Base-by-base conservation (phyloP, 2,888 invertebrate genomes). In the Pandemis corylana region DNA sequence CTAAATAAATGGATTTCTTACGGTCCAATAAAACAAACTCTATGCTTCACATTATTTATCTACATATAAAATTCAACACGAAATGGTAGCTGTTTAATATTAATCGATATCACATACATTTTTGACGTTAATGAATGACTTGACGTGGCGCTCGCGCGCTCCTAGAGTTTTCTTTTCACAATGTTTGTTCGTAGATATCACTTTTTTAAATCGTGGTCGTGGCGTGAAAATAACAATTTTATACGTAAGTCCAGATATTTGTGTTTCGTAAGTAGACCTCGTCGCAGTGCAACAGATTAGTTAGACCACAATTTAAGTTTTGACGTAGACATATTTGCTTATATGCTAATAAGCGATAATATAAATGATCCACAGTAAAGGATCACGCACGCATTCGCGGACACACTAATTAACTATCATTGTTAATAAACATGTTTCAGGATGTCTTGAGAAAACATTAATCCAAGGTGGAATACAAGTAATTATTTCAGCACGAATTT, bases 361-460 rank as follows among this genome's bases (percentile, higher is more conserved):
- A 78, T 73, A 74, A 73, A 80, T 70, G 56, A 79, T 78, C 80
- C 79, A 86, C 82, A 83, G 75, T 78, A 76, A 68, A 44, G 75
- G 76, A 81, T 86, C 87, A 84, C 82, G 84, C 79, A 79, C 75
- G 75, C 83, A 80, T 85, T 85, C 84, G 83, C 86, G 87, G 84
- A 85, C 85, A 81, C 77, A 75, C 77, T 80, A 79, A 83, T 82
- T 82, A 72, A 59, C 75, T 80, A 63, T 59, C n/a, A 36, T 49
- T 42, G 59, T 72, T 74, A 67, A 69, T 74, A 65, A 74, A 74
- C 65, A 69, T 65, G 73, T 65, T 73, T 74, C 64, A 74, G 73
- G 69, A 74, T 65, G 28, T n/a, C 56, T 73, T 56, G 46, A 42
- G 67, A 72, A 44, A 64, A 46, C 46, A 65, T 62, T n/a, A 53